phyloP scores from a whole-genome alignment of 2,113 vertebrate species.

The Reinhardtius hippoglossoides region DNA sequence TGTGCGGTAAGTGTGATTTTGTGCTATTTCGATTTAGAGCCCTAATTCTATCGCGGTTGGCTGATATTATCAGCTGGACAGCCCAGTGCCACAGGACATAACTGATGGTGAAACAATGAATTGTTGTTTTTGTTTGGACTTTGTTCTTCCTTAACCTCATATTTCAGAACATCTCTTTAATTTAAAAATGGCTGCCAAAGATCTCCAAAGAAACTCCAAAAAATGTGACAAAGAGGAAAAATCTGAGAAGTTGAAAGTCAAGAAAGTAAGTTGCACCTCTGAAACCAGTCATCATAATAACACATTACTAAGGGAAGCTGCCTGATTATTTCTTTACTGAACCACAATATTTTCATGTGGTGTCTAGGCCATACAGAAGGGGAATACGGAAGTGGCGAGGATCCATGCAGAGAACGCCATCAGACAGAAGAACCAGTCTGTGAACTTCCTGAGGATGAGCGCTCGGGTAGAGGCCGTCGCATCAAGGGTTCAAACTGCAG shows the following conservation, averaged over 20 bases:
- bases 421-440: conserved; percentile 96
- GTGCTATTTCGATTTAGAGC: no score
- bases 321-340: not conserved
- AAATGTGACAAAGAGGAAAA: conserved; percentile 97
- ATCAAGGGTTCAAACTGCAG: conserved; percentile 93
- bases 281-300: not conserved
- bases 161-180: conserved; percentile 91
- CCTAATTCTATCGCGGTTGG: no score
- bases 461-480: conserved; percentile 97
- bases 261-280: conserved; percentile 85
- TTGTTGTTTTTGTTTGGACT: not conserved
- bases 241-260: conserved; percentile 91
- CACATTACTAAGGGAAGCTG: not conserved
- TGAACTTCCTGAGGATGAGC: conserved; percentile 97
- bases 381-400: conserved; percentile 94
- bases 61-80: no score
- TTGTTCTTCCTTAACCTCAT: conserved; percentile 71
- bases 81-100: no score
- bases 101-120: not conserved
- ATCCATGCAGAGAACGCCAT: conserved; percentile 98
- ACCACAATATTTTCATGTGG: not conserved
- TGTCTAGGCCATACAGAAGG: conserved; percentile 94
- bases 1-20: no score
- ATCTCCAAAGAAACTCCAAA: conserved; percentile 90
- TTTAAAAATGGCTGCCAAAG: conserved; percentile 93